phyloP scores from a whole-genome alignment of 2,113 vertebrate species.

The Thalassoma bifasciatum region DNA sequence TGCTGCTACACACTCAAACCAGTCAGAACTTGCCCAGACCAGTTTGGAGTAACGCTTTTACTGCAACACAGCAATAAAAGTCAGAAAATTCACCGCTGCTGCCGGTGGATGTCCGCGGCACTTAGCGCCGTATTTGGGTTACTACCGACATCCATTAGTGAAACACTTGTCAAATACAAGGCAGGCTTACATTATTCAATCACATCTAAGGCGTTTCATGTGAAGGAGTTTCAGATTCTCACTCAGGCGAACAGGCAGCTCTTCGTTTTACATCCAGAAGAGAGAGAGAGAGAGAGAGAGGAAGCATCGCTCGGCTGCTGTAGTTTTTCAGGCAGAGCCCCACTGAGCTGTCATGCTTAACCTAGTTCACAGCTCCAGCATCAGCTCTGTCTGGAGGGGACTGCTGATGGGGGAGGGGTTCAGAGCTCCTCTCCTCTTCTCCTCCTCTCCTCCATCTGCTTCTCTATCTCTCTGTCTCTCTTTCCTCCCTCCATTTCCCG shows the following conservation, averaged over 20 bases:
- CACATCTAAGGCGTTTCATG: conserved; percentile 35
- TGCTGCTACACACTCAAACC: conserved; percentile 24
- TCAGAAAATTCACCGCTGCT: conserved; percentile 14
- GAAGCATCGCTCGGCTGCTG: conserved; percentile 33
- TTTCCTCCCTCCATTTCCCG: conserved; percentile 3
- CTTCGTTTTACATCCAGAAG: conserved; percentile 25
- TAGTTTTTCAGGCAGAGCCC: conserved; percentile 54
- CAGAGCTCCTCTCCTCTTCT: conserved; percentile 25
- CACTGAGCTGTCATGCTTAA: conserved; percentile 72
- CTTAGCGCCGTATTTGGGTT: conserved; percentile 39
- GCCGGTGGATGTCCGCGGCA: conserved; percentile 26
- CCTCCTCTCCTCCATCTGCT: conserved; percentile 8
- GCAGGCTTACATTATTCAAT: conserved; percentile 65
- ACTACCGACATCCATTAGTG: conserved; percentile 50
- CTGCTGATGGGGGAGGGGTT: conserved; percentile 60
- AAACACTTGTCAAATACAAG: conserved; percentile 39
- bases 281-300: conserved; percentile 1
- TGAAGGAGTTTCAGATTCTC: conserved; percentile 44
- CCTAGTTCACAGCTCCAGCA: conserved; percentile 71
- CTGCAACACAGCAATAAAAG: conserved; percentile 18
- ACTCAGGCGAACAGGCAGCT: conserved; percentile 24
- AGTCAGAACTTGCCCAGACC: conserved; percentile 13
- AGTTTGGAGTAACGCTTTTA: conserved; percentile 21
- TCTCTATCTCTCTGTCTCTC: conserved; percentile 8
- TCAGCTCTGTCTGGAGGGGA: conserved; percentile 67